These are phyloP conservation scores for Lobophora halterata DNA, from an alignment of 2,888 invertebrate genomes.

Conservation along the genomic window DNA sequence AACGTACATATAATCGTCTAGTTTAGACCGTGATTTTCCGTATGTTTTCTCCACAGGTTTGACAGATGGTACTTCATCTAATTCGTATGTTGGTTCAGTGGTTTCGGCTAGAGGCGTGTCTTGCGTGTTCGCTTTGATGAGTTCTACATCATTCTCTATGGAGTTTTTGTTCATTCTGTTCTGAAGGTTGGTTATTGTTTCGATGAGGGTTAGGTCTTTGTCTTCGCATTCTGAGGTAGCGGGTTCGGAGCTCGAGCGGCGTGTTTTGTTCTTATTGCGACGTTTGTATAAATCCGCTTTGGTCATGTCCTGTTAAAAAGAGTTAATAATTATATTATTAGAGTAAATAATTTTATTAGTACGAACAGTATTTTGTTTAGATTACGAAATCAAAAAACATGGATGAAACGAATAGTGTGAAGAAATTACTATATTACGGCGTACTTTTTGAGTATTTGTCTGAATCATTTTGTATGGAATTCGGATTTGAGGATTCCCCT, in stretches of 20 bases:
- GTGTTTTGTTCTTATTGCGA: constrained; percentile 65
- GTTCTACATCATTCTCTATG: constrained; percentile 67
- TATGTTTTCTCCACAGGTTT: constrained; percentile 72
- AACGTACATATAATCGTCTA: constrained; percentile 70
- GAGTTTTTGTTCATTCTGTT: constrained; percentile 62
- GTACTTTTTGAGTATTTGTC: too few species aligned
- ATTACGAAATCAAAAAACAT: too few species aligned
- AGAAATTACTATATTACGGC: too few species aligned
- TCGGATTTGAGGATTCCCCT: too few species aligned
- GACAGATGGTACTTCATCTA: constrained; percentile 60
- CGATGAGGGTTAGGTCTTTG: constrained; percentile 47
- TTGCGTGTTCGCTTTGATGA: constrained; percentile 64
- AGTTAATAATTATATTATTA: neutral
- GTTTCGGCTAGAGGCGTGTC: constrained; percentile 56
- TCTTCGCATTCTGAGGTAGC: constrained; percentile 42
- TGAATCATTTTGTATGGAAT: too few species aligned
- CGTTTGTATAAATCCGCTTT: constrained; percentile 74
- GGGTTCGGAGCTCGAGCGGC: constrained; percentile 54
- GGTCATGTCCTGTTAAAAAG: constrained; percentile 65
- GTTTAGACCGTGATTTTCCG: constrained; percentile 60
- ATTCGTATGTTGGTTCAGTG: constrained; percentile 47
- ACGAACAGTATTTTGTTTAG: too few species aligned
- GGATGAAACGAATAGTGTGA: too few species aligned
- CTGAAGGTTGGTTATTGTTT: constrained; percentile 59
- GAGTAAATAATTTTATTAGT: neutral